Base-by-base conservation (phyloP, 1,140 invertebrate species). In the Drosophila albomicans region DNA sequence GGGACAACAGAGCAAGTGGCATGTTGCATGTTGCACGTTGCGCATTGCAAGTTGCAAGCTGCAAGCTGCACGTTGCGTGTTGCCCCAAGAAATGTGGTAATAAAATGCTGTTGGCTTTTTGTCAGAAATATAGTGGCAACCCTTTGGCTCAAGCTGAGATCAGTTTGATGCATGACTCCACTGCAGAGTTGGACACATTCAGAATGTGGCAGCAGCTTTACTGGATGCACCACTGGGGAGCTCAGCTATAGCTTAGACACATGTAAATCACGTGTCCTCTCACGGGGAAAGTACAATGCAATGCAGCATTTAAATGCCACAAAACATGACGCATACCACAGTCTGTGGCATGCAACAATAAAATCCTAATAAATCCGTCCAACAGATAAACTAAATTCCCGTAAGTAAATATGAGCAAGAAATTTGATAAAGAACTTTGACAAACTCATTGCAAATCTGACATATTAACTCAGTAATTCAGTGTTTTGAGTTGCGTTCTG, bases 211-310 rank as follows among this genome's bases (percentile, higher is more conserved):
- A 7, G 15, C 49, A n/a, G 67, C 58, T 57, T 69, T 74, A 70
- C 28, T 11, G 48, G 32, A 3, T 3, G 51, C 58, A 32, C 13
- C 52, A 13, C 20, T 52, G 52, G 45, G 13, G 10, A 4, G 62
- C 46, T 45, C 45, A 56, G 41, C 43, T 46, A 48, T 68, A 48
- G 63, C 71, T 73, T 78, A 57, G 59, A 69, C 77, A 72, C 66
- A 80, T 82, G 84, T 80, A 88, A 88, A 80, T 88, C 82, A 87
- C 82, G 49, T 71, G 67, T 63, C 48, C 72, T 41, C 76, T 11
- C 20, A 30, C 41, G 61, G 45, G 65, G 52, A 4, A 16, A 57
- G 0, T 25, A 25, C 20, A 25, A 25, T 25, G 20, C 20, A 25
- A 46, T 49, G 41, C 59, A 71, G 57, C 64, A 68, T 72, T 72